Conservation (phyloP, 2,888 invertebrate genomes). For the Gandaritis pyraliata region DNA sequence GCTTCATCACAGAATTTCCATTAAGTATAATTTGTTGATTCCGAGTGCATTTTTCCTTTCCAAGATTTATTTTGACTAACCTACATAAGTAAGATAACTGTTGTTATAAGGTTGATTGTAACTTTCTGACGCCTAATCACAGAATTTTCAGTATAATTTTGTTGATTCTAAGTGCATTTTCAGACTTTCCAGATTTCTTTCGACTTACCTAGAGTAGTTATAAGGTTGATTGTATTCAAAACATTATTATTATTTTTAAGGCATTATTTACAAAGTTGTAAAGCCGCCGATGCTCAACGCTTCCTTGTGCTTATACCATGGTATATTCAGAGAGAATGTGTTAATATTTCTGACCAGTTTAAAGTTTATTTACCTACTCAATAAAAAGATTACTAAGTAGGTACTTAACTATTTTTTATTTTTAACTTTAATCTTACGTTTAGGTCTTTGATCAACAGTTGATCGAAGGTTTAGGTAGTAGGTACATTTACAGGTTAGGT, state of each 20-base stretch:
- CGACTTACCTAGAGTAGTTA: constrained; percentile 5
- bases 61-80: constrained; percentile 9
- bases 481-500: too few relatives aligned
- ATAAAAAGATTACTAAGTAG: constrained; percentile 17
- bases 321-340: constrained; percentile 79
- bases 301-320: constrained; percentile 76
- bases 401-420: neutral
- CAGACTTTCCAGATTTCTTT: constrained; percentile 5
- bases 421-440: neutral
- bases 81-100: too few relatives aligned
- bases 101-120: constrained; percentile 19
- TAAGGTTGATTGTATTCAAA: constrained; percentile 24
- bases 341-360: constrained; percentile 40
- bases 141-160: constrained; percentile 25
- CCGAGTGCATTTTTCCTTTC: constrained; percentile 9
- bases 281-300: constrained; percentile 60
- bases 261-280: constrained; percentile 66
- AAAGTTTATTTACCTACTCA: constrained; percentile 14
- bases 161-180: constrained; percentile 31
- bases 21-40: constrained; percentile 4
- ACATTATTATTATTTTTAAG: constrained; percentile 32
- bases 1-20: too few relatives aligned
- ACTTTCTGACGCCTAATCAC: too few relatives aligned
- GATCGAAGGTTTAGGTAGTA: too few relatives aligned
- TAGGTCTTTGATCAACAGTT: too few relatives aligned